Evolutionary conservation across 2,888 invertebrate species (phyloP).

Genomic region (Ophioninae sp.): DNA sequence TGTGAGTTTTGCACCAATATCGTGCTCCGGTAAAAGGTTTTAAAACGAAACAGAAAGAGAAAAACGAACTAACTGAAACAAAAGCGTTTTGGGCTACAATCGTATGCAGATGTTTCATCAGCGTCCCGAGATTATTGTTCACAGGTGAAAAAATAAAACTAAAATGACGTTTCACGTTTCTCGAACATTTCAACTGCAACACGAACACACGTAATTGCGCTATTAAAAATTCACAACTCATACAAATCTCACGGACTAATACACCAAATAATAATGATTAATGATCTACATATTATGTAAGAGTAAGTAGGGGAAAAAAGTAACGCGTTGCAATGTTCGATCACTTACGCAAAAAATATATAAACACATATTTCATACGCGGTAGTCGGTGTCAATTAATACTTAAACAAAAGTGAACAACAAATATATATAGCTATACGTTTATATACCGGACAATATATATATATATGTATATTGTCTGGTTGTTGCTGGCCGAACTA

Average conservation of each 20-base stretch:
- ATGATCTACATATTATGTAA: conserved; percentile 24
- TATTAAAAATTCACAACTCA: conserved; percentile 43
- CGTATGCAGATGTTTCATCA: conserved; percentile 47
- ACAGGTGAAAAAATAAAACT: conserved; percentile 5
- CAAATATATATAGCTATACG: conserved; percentile 41
- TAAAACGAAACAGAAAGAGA: conserved; percentile 1
- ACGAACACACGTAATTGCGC: conserved; percentile 44
- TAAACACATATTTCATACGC: conserved; percentile 66
- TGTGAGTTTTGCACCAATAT: conserved; percentile 1
- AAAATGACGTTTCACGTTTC: conserved; percentile 38
- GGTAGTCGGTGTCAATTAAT: conserved; percentile 76
- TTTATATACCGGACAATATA: conserved; percentile 31
- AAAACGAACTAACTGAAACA: conserved; percentile 15
- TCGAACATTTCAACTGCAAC: conserved; percentile 38
- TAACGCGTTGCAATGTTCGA: conserved; percentile 21
- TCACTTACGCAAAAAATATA: conserved; percentile 47
- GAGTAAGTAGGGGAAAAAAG: conserved; percentile 17
- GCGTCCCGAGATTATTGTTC: background rate
- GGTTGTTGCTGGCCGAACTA: conserved; percentile 47
- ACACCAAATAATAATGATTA: conserved; percentile 18
- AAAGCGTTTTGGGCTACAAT: conserved; percentile 39
- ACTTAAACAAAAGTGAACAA: conserved; percentile 49
- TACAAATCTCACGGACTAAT: conserved; percentile 41
- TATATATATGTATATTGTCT: conserved; percentile 35
- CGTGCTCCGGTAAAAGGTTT: conserved; percentile 16